Base-by-base conservation (phyloP, 2,888 invertebrate genomes). In the Drosophila differens region DNA sequence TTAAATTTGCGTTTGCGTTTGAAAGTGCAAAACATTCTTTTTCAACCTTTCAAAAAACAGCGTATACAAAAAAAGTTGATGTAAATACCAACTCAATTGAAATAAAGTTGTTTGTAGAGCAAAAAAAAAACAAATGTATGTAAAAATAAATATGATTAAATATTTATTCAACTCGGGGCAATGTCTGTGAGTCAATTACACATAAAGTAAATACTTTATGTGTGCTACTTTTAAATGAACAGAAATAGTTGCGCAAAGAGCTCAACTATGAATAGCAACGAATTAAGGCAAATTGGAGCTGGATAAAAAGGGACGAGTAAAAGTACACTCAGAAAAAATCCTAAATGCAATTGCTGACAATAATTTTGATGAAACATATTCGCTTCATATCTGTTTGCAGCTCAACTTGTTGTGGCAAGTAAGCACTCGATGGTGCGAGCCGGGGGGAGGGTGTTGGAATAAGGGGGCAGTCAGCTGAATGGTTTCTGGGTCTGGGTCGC, bases 171-270 rank as follows among this genome's bases (percentile, higher is more conserved):
- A 33, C 55, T 53, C 39, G 60, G 25, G 53, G 35, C 57, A 70
- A 66, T 39, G 9, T 25, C 53, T 55, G 16, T 39, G 63, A 76
- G 44, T 60, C 76, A 79, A 76, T 76, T 65, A 68, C 14, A 66
- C 32, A 47, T 52, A 37, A 58, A 64, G 44, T 64, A 57, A 41
- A 58, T 61, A 53, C 57, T 53, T 58, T 57, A 47, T 32, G 16
- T 35, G 35, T 16, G 35, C 16, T 35, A 35, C 16, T 35, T 35
- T 16, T 5, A 35, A 16, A 30, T 30, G 6, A 35, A 54, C 16
- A 16, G 54, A 33, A 35, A 30, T 30, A 52, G 30, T 19, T 52
- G 12, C 30, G 9, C 19, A 10, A 51, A 28, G 25, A 30, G 30
- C 30, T 53, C 47, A 28, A 22, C 16, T 37, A 3, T 41, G 71